Base-by-base conservation (phyloP, 2,113 vertebrate species). In the Sula dactylatra region DNA sequence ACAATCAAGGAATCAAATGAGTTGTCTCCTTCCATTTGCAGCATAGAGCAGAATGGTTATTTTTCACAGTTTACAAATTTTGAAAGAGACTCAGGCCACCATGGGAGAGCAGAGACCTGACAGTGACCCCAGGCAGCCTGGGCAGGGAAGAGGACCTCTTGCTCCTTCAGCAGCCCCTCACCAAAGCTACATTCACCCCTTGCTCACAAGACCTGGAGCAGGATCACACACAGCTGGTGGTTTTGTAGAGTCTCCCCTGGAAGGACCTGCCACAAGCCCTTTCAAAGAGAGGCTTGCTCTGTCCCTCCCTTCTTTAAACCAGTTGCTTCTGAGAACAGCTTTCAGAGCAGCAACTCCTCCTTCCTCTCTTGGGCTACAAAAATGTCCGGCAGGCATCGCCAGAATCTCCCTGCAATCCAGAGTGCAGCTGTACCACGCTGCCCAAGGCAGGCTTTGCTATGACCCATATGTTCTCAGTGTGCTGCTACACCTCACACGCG, bases 401-500 rank as follows among this genome's bases (percentile, higher is more conserved):
- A 26, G 69, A 31, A 36, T 2, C 7, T 19, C 34, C 11, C 5
- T 22, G 25, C 45, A 67, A 18, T 1, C 19, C 7, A 9, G 49
- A 7, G 22, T 1, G 15, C 44, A 56, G 72, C 45, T 7, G 15
- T 1, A 38, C 24, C 42, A 10, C 2, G 3, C 71, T 66, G 47
- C 40, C 36, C 9, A 0, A 20, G 64, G 31, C 20, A 20, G 82
- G 45, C 62, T 50, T 15, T 34, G 19, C 61, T 25, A 2, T 9
- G 26, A 27, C 32, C n/a, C 3, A 0, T 1, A 4, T 22, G 16
- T 11, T 22, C 66, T 42, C 44, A 2, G 8, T 4, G 24, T 22
- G 34, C 56, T 34, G 45, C 36, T 49, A 6, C 2, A 25, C 20
- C n/a, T 52, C 3, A 0, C 49, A 2, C 3, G 2, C 15, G 6